A percentile compares a stretch with the other conserved stretches of the same genome.
phyloP scores from a whole-genome alignment of 2,888 invertebrate species.

The Portevinia maculata region DNA sequence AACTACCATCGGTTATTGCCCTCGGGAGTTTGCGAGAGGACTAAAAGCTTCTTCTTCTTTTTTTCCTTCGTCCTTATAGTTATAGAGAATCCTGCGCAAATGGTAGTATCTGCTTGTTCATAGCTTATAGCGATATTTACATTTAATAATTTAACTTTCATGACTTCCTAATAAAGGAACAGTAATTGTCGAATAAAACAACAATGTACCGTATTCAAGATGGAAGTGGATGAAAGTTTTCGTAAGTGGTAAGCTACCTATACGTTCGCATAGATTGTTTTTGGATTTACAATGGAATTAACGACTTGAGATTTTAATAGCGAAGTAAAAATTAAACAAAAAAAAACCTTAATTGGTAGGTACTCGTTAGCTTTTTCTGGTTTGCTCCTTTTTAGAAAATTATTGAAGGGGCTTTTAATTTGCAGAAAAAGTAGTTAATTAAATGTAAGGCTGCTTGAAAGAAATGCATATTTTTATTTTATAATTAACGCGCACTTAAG shows the following conservation, averaged over 20 bases:
- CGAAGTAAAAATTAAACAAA: too few species aligned
- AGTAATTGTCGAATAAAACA: slow-evolving; percentile 5
- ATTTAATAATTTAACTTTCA: slow-evolving; percentile 22
- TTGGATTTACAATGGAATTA: neutral
- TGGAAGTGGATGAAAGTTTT: neutral
- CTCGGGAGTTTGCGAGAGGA: slow-evolving; percentile 33
- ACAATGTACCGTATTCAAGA: neutral
- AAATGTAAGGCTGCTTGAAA: too few species aligned
- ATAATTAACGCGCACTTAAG: too few species aligned
- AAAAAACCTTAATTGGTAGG: too few species aligned
- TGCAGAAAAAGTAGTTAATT: too few species aligned
- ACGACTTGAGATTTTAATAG: too few species aligned
- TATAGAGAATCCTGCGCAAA: slow-evolving; percentile 32
- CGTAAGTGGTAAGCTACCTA: neutral
- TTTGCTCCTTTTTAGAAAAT: too few species aligned
- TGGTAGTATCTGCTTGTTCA: neutral
- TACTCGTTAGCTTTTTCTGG: too few species aligned
- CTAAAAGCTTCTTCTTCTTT: slow-evolving; percentile 13
- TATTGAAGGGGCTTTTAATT: too few species aligned
- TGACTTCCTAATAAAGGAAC: slow-evolving; percentile 9
- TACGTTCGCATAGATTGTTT: neutral
- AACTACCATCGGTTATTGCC: slow-evolving; percentile 45
- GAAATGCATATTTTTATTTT: too few species aligned
- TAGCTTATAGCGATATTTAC: neutral
- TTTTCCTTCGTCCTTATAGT: neutral